Evolutionary conservation across 2,113 vertebrate species (phyloP), one percentile per base, ranked within the genome.

Genomic region (Mustelus asterias): DNA sequence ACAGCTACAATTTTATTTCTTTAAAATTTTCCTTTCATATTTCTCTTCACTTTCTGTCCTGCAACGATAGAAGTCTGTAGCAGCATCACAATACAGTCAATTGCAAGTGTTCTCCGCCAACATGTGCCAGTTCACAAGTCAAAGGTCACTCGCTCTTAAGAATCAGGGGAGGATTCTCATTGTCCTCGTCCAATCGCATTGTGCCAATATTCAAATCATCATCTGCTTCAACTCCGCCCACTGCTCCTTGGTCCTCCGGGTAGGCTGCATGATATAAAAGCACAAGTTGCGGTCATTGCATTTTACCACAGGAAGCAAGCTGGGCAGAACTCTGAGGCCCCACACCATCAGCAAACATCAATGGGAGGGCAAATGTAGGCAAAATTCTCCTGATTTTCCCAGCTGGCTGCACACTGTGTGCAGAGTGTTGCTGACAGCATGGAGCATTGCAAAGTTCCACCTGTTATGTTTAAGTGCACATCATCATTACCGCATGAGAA

Each of bases 151-250:
- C 99, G 0, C 99, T 99, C 97, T 98, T 98, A 16, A 99, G 98
- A 96, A 99, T 98, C 98, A 99, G 98, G 0, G 99, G 99, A n/a
- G 99, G 99, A 93, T 99, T 99, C 96, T 99, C 99, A 8, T 98
- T 99, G 97, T 99, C 99, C 22, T 99, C 99, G 0, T 99, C 99
- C 95, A 99, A 95, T 96, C 98, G 98, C 93, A 99, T 97, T 1
- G 98, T 97, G 65, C 90, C 96, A 41, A 92, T 88, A 70, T 96
- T 98, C 96, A 99, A 97, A 97, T 99, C 99, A 0, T 99, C 99
- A 63, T 99, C 99, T 86, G 99, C 97, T 41, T 98, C 98, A 1
- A 98, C 96, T 13, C 99, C 99, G 5, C 99, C 99, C 3, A 98
- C 98, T 0, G 99, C 99, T 0, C 99, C 99, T 97, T 98, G 97